These are phyloP conservation scores for Exephanes ischioxanthus DNA, from an alignment of 2,888 invertebrate genomes.

Conservation along the genomic window DNA sequence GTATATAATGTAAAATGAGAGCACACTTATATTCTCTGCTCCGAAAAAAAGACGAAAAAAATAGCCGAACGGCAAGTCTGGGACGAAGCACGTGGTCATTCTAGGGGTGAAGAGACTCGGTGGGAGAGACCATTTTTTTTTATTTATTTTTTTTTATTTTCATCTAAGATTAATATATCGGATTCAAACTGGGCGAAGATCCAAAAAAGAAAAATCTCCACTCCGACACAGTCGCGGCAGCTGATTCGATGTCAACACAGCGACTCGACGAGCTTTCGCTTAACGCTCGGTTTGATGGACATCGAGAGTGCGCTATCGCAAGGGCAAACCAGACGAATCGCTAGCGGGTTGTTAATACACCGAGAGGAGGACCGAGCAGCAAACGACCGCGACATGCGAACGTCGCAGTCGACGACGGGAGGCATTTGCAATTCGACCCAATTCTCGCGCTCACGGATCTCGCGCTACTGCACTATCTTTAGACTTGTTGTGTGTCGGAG, in stretches of 20 bases:
- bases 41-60: neutral
- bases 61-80: neutral
- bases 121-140: constrained; percentile 34
- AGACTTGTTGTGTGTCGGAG: constrained; percentile 54
- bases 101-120: constrained; percentile 43
- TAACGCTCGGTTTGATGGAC: too few relatives aligned
- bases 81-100: neutral
- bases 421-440: constrained; percentile 67
- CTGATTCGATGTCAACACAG: constrained; percentile 37
- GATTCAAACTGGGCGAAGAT: constrained; percentile 36
- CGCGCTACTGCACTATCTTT: constrained; percentile 57
- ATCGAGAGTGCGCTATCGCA: constrained; percentile 12
- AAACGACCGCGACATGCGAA: neutral
- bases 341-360: constrained; percentile 29
- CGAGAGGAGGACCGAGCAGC: neutral
- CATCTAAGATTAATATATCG: constrained; percentile 43
- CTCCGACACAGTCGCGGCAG: neutral
- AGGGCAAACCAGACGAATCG: constrained; percentile 33
- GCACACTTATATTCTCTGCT: neutral
- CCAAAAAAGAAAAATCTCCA: constrained; percentile 22
- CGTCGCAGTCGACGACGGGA: constrained; percentile 16
- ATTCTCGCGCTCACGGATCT: constrained; percentile 61
- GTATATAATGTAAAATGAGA: neutral
- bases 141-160: constrained; percentile 9
- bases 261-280: constrained; percentile 10